These are phyloP conservation scores for Pseudonaja textilis DNA, from an alignment of 2,113 vertebrate species.

Conservation along the genomic window DNA sequence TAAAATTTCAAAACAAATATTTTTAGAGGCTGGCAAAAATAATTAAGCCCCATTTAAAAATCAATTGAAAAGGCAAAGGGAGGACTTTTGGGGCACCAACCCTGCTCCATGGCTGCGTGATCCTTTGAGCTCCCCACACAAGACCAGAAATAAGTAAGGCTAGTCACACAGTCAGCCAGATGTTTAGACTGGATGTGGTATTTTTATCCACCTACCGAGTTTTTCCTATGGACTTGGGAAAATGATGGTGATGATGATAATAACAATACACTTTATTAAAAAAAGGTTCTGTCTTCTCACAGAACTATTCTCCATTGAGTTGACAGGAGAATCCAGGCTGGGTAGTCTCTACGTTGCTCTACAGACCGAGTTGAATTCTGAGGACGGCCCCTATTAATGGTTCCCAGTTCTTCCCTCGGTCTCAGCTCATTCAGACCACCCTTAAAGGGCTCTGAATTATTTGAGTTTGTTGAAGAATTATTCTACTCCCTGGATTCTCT, in stretches of 20 bases:
- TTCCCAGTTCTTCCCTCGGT: too few relatives aligned
- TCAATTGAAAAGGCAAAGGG: background rate
- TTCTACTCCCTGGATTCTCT: too few relatives aligned
- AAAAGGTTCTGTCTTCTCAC: background rate
- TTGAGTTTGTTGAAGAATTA: too few relatives aligned
- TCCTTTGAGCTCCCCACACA: background rate
- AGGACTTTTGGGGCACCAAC: background rate
- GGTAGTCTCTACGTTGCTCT: too few relatives aligned
- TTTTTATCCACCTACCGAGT: background rate
- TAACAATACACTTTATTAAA: background rate
- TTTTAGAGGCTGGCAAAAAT: background rate
- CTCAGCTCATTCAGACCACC: too few relatives aligned
- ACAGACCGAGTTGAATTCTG: too few relatives aligned
- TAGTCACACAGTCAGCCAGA: background rate
- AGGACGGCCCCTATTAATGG: too few relatives aligned
- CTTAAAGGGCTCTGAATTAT: too few relatives aligned
- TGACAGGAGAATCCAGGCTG: too few relatives aligned
- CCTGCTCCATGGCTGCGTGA: background rate
- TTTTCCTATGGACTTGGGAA: background rate
- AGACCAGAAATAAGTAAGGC: background rate
- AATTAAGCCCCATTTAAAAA: background rate
- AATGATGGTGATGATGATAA: background rate
- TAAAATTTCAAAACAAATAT: background rate
- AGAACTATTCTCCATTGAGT: background rate
- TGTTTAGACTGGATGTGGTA: background rate